These are phyloP conservation scores for Conchocele bisecta DNA, from an alignment of 2,888 invertebrate species.

Conservation along the genomic window DNA sequence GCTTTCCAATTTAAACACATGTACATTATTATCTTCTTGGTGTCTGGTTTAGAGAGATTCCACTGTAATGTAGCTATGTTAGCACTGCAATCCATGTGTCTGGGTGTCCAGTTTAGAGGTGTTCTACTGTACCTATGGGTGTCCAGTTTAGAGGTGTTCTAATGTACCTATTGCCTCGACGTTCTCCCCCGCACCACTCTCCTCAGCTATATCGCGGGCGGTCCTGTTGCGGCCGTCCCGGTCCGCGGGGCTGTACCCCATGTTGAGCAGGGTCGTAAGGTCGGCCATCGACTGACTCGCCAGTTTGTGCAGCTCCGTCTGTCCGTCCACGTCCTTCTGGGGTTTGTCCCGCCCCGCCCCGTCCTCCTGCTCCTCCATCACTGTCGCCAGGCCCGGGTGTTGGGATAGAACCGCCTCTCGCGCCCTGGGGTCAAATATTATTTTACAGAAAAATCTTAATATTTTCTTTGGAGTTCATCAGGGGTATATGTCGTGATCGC, in stretches of 20 bases:
- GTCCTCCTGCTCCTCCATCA: conserved; percentile 69
- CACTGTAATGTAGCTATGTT: no score
- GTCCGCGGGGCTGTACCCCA: conserved; percentile 72
- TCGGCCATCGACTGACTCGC: conserved; percentile 69
- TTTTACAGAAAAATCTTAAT: background rate
- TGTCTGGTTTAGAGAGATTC: no score
- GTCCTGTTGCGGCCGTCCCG: conserved; percentile 70
- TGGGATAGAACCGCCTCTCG: conserved; percentile 69
- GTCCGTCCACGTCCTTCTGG: conserved; percentile 67
- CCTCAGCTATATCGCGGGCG: conserved; percentile 73
- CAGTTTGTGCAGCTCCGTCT: conserved; percentile 72
- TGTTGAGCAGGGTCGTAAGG: conserved; percentile 65
- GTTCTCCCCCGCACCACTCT: conserved; percentile 62
- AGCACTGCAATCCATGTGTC: no score
- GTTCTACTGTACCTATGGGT: no score
- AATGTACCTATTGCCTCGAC: conserved; percentile 71
- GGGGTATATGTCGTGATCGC: no score
- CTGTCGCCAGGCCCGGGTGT: conserved; percentile 71
- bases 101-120: no score
- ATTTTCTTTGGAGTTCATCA: no score
- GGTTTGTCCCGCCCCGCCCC: conserved; percentile 58
- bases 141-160: background rate
- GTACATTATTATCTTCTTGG: no score
- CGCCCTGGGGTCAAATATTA: conserved; percentile 54
- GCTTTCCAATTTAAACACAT: no score